Evolutionary conservation across 2,113 vertebrate genomes (phyloP), one percentile per base, ranked within the genome.

Genomic region (Seriola dumerili): DNA sequence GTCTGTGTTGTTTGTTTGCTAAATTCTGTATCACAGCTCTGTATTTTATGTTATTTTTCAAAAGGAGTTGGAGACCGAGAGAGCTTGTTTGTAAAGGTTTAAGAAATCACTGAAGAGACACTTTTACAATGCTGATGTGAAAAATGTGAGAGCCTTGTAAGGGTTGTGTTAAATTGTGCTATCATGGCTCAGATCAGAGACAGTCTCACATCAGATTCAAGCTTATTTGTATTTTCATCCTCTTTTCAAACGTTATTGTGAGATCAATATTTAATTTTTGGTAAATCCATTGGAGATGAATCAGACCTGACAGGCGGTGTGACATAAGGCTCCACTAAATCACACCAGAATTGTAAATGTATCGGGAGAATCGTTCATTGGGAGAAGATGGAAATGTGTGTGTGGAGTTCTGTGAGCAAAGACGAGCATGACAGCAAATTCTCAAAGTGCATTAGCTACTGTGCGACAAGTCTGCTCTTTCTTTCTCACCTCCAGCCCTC

Each of bases 241-340:
- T 54, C 59, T 72, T 87, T 79, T 83, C 40, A 23, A 69, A 85
- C 77, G 67, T 84, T 85, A 75, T 72, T 83, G 76, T 54, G 65
- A 73, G 80, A 93, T 93, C 92, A 80, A 92, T 94, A 93, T 89
- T 94, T 85, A 88, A 90, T 94, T 90, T 92, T 92, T 87, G 75
- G 77, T 68, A 80, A 88, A 91, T 79, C 80, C 62, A 59, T 54
- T 72, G 72, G 72, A 90, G 87, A 90, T 86, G 74, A 81, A 86
- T 92, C 81, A 81, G 86, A 81, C 55, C 52, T 91, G 85, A 89
- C 85, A 83, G 77, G 54, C 42, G 17, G n/a, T 50, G 34, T 79
- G 88, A 83, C 78, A 75, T 17, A 3, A 38, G 71, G 89, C 83
- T 57, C 65, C 21, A 44, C 73, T 85, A 74, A 88, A 89, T 88